Conservation (phyloP, 2,888 invertebrate species). For the Toxonevra muliebris region DNA sequence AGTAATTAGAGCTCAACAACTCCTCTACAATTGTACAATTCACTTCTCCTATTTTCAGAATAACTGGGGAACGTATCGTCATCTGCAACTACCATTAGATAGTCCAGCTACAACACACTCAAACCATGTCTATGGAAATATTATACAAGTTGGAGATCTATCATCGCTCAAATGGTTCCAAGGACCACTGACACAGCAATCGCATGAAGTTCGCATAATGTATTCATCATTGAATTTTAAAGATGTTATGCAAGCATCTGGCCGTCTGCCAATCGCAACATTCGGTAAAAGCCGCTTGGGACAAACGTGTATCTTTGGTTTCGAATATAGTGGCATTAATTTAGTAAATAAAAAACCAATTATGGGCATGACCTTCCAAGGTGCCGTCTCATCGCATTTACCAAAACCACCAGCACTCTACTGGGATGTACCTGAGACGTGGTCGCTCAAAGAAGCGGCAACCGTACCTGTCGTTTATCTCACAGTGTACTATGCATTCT, state of each 20-base stretch:
- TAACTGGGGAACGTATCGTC: slow-evolving; percentile 77
- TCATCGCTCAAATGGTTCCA: slow-evolving; percentile 82
- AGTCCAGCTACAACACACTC: slow-evolving; percentile 62
- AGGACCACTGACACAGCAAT: slow-evolving; percentile 68
- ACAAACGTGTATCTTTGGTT: slow-evolving; percentile 73
- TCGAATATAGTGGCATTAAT: slow-evolving; percentile 71
- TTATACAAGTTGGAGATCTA: slow-evolving; percentile 80
- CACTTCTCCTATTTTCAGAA: slow-evolving; percentile 43
- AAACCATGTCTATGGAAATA: slow-evolving; percentile 78
- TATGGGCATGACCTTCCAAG: slow-evolving; percentile 69
- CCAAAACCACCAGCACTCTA: slow-evolving; percentile 29
- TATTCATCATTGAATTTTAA: slow-evolving; percentile 88
- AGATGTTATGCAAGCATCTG: slow-evolving; percentile 90
- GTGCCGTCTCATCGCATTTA: slow-evolving; percentile 67
- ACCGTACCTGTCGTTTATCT: slow-evolving; percentile 81
- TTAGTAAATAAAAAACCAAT: slow-evolving; percentile 68
- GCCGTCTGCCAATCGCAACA: slow-evolving; percentile 82
- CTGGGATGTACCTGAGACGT: slow-evolving; percentile 77
- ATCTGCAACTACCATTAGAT: slow-evolving; percentile 68
- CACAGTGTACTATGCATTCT: slow-evolving; percentile 70
- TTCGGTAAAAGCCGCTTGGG: slow-evolving; percentile 71
- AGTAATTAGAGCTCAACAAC: too few relatives aligned
- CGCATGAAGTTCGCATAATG: slow-evolving; percentile 64
- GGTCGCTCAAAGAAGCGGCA: slow-evolving; percentile 79
- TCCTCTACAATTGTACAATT: neutral